These are phyloP conservation scores for Drosophila imparisetae DNA, from an alignment of 2,888 invertebrate species.

Conservation along the genomic window DNA sequence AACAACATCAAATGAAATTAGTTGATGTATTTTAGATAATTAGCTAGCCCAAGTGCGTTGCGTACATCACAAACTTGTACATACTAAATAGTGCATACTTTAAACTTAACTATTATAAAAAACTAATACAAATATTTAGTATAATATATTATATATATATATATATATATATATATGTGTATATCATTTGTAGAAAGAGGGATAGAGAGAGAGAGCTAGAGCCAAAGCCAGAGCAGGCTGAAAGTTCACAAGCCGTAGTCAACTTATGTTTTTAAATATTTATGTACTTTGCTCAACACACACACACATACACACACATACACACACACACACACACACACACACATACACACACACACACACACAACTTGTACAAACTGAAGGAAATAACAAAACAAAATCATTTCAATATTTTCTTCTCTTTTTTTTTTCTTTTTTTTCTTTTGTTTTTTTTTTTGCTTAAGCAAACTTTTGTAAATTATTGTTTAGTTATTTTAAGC, in stretches of 20 bases:
- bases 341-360: background rate
- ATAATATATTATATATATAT: constrained; percentile 20
- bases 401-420: constrained; percentile 15
- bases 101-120: constrained; percentile 5
- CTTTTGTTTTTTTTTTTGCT: background rate
- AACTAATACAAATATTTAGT: constrained; percentile 3
- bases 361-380: constrained; percentile 32
- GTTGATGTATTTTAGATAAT: constrained; percentile 40
- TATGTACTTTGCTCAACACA: constrained; percentile 46
- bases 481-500: constrained; percentile 16
- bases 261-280: constrained; percentile 25
- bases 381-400: constrained; percentile 3
- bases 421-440: background rate
- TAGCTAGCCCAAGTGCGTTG: constrained; percentile 35
- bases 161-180: constrained; percentile 3
- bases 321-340: background rate
- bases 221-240: constrained; percentile 49
- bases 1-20: constrained; percentile 14
- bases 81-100: constrained; percentile 13
- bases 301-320: constrained; percentile 16
- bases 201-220: constrained; percentile 29
- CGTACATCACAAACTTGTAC: constrained; percentile 27
- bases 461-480: constrained; percentile 30
- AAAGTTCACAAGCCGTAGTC: constrained; percentile 42
- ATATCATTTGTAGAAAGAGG: constrained; percentile 17